Evolutionary conservation across 2,113 vertebrate species (phyloP).

Genomic region (Halcyon malimbica): DNA sequence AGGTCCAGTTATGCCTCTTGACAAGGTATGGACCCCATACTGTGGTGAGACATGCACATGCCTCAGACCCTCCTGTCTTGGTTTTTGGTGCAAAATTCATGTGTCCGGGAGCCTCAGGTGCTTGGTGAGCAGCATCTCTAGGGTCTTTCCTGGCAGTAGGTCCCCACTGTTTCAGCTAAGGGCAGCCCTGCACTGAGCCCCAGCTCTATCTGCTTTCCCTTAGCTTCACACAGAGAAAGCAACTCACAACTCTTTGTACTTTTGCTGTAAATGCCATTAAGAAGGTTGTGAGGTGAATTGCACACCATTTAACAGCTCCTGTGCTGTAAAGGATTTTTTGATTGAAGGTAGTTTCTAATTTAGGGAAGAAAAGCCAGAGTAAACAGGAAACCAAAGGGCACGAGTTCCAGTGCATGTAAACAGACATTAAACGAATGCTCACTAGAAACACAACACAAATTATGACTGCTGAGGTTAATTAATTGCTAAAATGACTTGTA

Average conservation of each 20-base stretch:
- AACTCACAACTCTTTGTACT: neutral
- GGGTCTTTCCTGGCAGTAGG: neutral
- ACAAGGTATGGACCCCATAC: neutral
- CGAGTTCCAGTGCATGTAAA: neutral
- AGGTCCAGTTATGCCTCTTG: neutral
- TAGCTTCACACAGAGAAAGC: neutral
- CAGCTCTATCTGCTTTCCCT: neutral
- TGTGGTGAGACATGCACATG: rapidly evolving
- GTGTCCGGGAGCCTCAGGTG: neutral
- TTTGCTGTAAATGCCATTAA: neutral
- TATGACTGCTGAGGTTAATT: neutral
- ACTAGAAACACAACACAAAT: neutral
- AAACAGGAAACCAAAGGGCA: neutral
- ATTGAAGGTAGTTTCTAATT: neutral
- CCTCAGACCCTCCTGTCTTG: neutral
- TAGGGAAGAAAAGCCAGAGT: neutral
- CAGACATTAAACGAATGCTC: neutral
- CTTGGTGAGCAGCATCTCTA: neutral
- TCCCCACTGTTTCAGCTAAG: neutral
- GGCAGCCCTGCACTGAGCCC: too few relatives aligned
- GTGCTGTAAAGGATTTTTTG: neutral
- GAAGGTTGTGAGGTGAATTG: neutral
- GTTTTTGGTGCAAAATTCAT: neutral
- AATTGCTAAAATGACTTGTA: neutral
- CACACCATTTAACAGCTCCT: neutral